Conservation (phyloP, 1,140 invertebrate genomes). For the Prorops nasuta region DNA sequence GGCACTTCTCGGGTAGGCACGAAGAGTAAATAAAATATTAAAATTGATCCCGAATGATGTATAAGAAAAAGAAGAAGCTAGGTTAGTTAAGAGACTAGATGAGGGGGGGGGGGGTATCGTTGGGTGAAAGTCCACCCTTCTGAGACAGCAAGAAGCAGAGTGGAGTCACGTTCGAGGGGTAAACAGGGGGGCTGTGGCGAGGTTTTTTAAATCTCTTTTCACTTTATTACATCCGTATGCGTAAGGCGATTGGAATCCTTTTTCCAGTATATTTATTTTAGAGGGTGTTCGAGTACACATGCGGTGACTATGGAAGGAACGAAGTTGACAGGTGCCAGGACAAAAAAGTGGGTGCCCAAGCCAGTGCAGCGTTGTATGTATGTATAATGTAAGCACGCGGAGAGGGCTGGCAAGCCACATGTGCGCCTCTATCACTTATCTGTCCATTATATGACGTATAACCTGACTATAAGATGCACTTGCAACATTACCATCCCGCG, state of each 20-base stretch:
- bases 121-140: too few relatives aligned
- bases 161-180: too few relatives aligned
- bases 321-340: slow-evolving; percentile 48
- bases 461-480: slow-evolving; percentile 10
- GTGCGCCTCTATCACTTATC: slow-evolving; percentile 50
- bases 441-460: slow-evolving; percentile 38
- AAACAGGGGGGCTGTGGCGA: too few relatives aligned
- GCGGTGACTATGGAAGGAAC: slow-evolving; percentile 39
- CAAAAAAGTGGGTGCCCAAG: slow-evolving; percentile 34
- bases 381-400: slow-evolving; percentile 47
- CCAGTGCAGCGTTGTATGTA: slow-evolving; percentile 18
- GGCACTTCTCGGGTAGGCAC: too few relatives aligned
- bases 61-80: too few relatives aligned
- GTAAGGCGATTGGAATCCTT: slow-evolving; percentile 38
- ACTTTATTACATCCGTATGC: slow-evolving; percentile 41
- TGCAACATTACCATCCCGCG: slow-evolving; percentile 1
- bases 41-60: too few relatives aligned
- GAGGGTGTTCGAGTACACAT: slow-evolving; percentile 33
- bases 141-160: too few relatives aligned
- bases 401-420: slow-evolving; percentile 51
- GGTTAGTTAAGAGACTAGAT: too few relatives aligned
- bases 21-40: too few relatives aligned
- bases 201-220: slow-evolving; percentile 15
- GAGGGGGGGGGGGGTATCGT: too few relatives aligned
- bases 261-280: slow-evolving; percentile 45